Evolutionary conservation across 2,113 vertebrate genomes (phyloP).

Genomic region (Taxidea taxus): DNA sequence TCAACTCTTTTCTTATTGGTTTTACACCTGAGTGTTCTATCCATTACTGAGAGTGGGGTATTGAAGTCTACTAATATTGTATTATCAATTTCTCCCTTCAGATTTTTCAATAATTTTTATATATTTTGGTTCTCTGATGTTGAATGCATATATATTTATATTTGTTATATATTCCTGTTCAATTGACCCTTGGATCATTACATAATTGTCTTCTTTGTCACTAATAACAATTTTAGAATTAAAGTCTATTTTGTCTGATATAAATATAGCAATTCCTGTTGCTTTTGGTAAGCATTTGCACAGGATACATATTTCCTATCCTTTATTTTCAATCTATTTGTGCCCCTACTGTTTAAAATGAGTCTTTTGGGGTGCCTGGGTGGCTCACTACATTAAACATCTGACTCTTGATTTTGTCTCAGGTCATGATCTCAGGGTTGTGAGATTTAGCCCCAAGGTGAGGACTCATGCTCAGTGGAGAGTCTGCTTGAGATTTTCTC

Average conservation of each 20-base stretch:
- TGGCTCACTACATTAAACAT: not conserved
- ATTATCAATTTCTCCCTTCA: not conserved
- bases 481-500: not conserved
- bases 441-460: too few relatives aligned
- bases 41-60: not conserved
- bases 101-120: not conserved
- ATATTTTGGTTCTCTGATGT: not conserved
- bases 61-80: not conserved
- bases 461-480: not conserved
- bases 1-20: not conserved
- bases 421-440: not conserved
- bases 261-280: not conserved
- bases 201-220: not conserved
- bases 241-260: not conserved
- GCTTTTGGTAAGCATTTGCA: not conserved
- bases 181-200: not conserved
- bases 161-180: not conserved
- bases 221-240: not conserved
- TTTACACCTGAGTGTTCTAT: not conserved
- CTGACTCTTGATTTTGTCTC: not conserved
- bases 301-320: not conserved
- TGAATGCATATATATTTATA: not conserved
- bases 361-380: not conserved
- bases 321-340: not conserved
- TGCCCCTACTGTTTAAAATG: not conserved